These are phyloP conservation scores for Apomyelois bistriatella DNA, from an alignment of 2,888 invertebrate species.

Conservation along the genomic window DNA sequence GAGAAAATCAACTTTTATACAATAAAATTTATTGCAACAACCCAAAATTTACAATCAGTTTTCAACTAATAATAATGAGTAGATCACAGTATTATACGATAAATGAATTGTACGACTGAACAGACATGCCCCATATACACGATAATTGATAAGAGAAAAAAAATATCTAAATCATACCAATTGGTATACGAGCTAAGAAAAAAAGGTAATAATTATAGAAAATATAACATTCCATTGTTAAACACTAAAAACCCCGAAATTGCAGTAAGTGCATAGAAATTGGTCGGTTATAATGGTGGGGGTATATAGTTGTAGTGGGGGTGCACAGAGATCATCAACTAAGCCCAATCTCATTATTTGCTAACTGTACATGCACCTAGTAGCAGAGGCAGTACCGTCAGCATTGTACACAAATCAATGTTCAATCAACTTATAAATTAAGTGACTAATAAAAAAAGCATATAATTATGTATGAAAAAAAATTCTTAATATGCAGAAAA, in stretches of 20 bases:
- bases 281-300: slow-evolving; percentile 5
- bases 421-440: neutral
- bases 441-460: neutral
- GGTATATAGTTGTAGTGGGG: neutral
- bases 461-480: neutral
- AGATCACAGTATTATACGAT: slow-evolving; percentile 28
- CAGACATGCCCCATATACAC: slow-evolving; percentile 51
- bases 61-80: slow-evolving; percentile 40
- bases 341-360: slow-evolving; percentile 5
- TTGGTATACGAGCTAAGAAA: slow-evolving; percentile 29
- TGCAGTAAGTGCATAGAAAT: slow-evolving; percentile 40
- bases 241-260: slow-evolving; percentile 59
- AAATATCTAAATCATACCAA: slow-evolving; percentile 36
- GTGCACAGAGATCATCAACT: slow-evolving; percentile 11
- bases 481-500: neutral
- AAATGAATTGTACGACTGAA: slow-evolving; percentile 26
- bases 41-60: slow-evolving; percentile 71
- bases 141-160: slow-evolving; percentile 47
- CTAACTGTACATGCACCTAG: slow-evolving; percentile 10
- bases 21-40: slow-evolving; percentile 73
- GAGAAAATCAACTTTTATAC: slow-evolving; percentile 57
- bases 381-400: neutral
- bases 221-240: slow-evolving; percentile 64
- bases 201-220: slow-evolving; percentile 31
- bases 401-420: neutral